A percentile compares a stretch with the other conserved stretches of the same genome.
Conservation (phyloP, 2,888 invertebrate genomes). For the Lottia gigantea region DNA sequence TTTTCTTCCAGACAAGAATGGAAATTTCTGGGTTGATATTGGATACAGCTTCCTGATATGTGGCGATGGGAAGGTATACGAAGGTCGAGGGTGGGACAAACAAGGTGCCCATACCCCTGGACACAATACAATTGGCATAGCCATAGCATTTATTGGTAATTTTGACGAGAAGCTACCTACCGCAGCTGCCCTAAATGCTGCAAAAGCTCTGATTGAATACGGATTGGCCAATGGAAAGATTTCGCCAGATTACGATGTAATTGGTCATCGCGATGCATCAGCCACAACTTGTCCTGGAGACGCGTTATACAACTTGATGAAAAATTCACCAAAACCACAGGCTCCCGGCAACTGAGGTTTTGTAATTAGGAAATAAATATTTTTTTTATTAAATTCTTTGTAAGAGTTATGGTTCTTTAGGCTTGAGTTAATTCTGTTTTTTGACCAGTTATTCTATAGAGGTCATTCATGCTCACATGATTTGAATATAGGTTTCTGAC, state of each 20-base stretch:
- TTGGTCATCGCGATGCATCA: slow-evolving; percentile 54
- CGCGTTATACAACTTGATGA: slow-evolving; percentile 43
- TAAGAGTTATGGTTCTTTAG: too few relatives aligned
- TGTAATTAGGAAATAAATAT: too few relatives aligned
- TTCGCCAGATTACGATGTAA: slow-evolving; percentile 43
- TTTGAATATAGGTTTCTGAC: too few relatives aligned
- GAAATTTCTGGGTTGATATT: slow-evolving; percentile 41
- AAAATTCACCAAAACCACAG: slow-evolving; percentile 35
- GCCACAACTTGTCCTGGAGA: slow-evolving; percentile 54
- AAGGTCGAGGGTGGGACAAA: slow-evolving; percentile 80
- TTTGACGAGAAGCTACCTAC: slow-evolving; percentile 50
- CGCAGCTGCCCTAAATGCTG: slow-evolving; percentile 40
- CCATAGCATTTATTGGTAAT: slow-evolving; percentile 60
- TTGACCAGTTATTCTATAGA: too few relatives aligned
- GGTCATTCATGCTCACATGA: too few relatives aligned
- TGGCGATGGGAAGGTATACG: slow-evolving; percentile 81
- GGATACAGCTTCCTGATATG: slow-evolving; percentile 79
- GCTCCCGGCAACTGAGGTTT: slow-evolving; percentile 28
- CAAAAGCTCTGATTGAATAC: slow-evolving; percentile 49
- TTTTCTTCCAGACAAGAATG: too few relatives aligned
- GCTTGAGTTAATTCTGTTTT: too few relatives aligned
- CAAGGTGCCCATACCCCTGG: slow-evolving; percentile 78
- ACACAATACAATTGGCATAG: slow-evolving; percentile 72
- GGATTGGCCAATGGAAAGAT: slow-evolving; percentile 49
- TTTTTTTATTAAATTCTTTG: too few relatives aligned